Evolutionary conservation across 2,888 invertebrate genomes (phyloP).

Genomic region (Hetaerina titia): DNA sequence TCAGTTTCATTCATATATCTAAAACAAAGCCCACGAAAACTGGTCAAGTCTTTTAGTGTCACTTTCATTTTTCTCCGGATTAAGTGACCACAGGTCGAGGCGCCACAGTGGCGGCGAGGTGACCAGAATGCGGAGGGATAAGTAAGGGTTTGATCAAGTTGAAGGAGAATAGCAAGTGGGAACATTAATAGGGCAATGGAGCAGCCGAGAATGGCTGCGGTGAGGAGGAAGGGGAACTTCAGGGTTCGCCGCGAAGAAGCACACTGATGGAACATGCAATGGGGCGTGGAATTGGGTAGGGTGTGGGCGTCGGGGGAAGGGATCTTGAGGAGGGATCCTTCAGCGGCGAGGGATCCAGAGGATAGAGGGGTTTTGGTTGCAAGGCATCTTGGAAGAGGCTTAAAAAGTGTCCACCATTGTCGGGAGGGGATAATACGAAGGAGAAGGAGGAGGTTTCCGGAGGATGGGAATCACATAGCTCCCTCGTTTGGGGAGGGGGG

Average conservation of each 20-base stretch:
- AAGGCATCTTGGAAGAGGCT: constrained; percentile 9
- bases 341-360: background rate
- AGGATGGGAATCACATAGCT: background rate
- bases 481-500: background rate
- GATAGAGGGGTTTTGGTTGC: background rate
- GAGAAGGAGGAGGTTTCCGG: background rate
- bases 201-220: background rate
- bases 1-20: too few species aligned
- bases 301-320: background rate
- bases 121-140: too few species aligned
- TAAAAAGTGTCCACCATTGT: constrained; percentile 42
- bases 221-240: background rate
- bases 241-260: background rate
- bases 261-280: constrained; percentile 48
- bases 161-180: too few species aligned
- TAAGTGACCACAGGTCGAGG: too few species aligned
- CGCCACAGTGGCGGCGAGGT: too few species aligned
- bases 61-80: too few species aligned
- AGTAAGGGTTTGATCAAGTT: too few species aligned
- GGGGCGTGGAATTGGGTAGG: constrained; percentile 46
- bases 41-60: too few species aligned
- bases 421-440: background rate
- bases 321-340: background rate
- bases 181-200: background rate
- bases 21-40: too few species aligned